phyloP scores from a whole-genome alignment of 2,797 vertebrate species.

The Aviceda cuculoides region DNA sequence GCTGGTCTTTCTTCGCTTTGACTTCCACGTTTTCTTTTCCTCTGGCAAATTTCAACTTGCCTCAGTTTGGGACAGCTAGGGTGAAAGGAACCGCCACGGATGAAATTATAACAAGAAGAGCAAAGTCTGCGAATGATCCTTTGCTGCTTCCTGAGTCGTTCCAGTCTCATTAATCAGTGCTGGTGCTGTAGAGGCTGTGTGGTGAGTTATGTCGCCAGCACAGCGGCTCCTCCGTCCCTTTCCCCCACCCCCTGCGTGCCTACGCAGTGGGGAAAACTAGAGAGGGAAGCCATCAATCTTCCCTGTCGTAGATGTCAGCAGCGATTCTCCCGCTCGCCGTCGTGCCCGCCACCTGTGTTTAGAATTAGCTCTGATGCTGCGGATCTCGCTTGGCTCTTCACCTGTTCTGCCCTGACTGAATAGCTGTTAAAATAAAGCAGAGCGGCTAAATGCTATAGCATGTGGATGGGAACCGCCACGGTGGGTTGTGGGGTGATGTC shows the following conservation, averaged over 20 bases:
- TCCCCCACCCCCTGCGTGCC: slow-evolving; percentile 80
- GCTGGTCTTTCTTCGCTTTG: not conserved
- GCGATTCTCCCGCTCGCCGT: slow-evolving; percentile 78
- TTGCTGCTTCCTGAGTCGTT: slow-evolving; percentile 87
- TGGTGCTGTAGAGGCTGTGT: slow-evolving; percentile 78
- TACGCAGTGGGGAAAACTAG: slow-evolving; percentile 87
- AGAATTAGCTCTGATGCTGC: slow-evolving; percentile 70
- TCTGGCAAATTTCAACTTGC: not conserved
- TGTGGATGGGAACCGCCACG: not conserved
- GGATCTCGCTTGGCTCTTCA: slow-evolving; percentile 63
- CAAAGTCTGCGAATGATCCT: slow-evolving; percentile 69
- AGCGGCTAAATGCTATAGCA: not conserved
- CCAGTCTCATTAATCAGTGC: slow-evolving; percentile 94
- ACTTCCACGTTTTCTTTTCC: not conserved
- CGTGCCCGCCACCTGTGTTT: slow-evolving; percentile 75
- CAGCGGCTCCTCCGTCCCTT: slow-evolving; percentile 87
- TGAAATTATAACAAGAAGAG: slow-evolving; percentile 69
- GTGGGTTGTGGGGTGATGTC: not conserved
- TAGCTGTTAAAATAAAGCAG: slow-evolving; percentile 13
- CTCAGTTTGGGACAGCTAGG: not conserved
- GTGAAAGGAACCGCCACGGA: slow-evolving; percentile 43
- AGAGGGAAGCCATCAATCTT: slow-evolving; percentile 99
- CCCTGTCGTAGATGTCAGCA: slow-evolving; percentile 88
- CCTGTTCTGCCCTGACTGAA: slow-evolving; percentile 57
- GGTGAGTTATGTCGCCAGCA: slow-evolving; percentile 79